A percentile compares a stretch with the other conserved stretches of the same genome.
These are phyloP conservation scores for Amphipoea lucens DNA, from an alignment of 2,888 invertebrate genomes.

Conservation along the genomic window DNA sequence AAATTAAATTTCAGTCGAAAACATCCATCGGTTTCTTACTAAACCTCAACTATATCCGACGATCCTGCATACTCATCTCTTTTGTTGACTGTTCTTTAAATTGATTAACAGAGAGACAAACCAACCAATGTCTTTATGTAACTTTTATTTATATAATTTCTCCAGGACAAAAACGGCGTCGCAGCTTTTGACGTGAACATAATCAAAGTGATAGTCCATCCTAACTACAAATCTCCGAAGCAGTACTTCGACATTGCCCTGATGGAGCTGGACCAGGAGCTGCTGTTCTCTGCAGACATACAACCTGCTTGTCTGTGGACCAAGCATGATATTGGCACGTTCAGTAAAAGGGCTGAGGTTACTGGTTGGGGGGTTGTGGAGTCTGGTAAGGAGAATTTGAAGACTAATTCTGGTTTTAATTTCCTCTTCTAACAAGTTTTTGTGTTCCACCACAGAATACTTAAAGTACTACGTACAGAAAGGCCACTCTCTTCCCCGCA, in stretches of 20 bases:
- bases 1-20: no score
- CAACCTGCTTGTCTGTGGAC: constrained; percentile 82
- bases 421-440: neutral
- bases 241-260: constrained; percentile 81
- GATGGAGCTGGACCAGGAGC: constrained; percentile 70
- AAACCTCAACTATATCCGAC: no score
- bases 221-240: constrained; percentile 75
- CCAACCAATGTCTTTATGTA: no score
- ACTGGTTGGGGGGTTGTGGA: constrained; percentile 82
- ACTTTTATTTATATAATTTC: neutral
- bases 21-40: no score
- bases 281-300: constrained; percentile 71
- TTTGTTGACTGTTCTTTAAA: no score
- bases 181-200: constrained; percentile 66
- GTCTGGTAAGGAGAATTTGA: constrained; percentile 66
- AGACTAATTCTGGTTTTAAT: neutral
- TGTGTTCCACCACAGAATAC: no score
- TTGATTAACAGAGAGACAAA: neutral
- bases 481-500: no score
- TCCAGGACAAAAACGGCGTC: constrained; percentile 19
- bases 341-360: constrained; percentile 69
- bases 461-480: no score
- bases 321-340: constrained; percentile 58
- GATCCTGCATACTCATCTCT: no score
- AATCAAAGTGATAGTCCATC: constrained; percentile 73